phyloP scores from a whole-genome alignment of 2,113 vertebrate genomes.

The Atrichornis clamosus region DNA sequence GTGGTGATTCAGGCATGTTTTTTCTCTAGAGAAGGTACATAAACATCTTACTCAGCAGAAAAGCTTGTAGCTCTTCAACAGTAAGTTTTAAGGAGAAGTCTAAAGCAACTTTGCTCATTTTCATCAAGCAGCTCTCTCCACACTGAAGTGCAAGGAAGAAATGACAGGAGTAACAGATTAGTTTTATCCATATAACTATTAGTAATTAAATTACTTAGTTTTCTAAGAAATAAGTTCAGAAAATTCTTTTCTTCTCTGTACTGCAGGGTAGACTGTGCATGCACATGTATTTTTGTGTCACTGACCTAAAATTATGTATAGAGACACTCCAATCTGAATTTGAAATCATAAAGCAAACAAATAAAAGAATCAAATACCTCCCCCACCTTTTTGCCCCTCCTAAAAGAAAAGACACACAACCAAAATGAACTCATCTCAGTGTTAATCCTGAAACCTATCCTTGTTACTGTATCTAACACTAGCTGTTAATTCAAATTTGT shows the following conservation, averaged over 20 bases:
- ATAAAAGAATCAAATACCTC: not conserved
- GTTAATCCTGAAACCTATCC: not conserved
- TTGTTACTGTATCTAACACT: not conserved
- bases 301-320: not conserved
- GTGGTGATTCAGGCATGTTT: not conserved
- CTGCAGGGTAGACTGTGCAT: not conserved
- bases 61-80: not conserved
- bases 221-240: not conserved
- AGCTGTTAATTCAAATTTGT: not conserved
- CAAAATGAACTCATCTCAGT: not conserved
- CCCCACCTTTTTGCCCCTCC: not conserved
- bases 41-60: not conserved
- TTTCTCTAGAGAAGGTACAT: not conserved
- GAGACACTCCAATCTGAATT: not conserved
- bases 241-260: not conserved
- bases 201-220: not conserved
- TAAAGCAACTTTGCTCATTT: not conserved
- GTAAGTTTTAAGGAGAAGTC: not conserved
- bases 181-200: not conserved
- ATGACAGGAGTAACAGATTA: not conserved
- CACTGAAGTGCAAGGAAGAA: not conserved
- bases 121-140: not conserved
- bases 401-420: not conserved
- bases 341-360: not conserved
- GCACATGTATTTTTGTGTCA: not conserved